phyloP scores from a whole-genome alignment of 2,888 invertebrate species.

The Corythucha ciliata region DNA sequence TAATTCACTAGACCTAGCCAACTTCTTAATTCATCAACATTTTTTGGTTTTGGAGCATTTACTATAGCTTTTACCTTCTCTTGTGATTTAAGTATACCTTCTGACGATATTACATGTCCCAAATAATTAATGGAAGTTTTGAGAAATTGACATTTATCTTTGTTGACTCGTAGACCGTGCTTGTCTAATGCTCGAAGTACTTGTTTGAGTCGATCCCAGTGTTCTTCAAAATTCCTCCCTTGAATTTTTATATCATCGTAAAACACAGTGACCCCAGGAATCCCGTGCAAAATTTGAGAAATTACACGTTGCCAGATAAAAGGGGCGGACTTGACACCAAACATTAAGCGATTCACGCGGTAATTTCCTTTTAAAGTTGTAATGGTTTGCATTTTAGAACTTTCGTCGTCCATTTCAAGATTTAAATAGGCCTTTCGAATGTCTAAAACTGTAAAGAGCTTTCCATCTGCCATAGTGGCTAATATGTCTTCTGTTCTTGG shows the following conservation, averaged over 20 bases:
- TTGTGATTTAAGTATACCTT: background rate
- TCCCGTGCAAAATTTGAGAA: background rate
- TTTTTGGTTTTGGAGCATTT: background rate
- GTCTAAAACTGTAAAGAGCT: slow-evolving; percentile 17
- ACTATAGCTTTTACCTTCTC: background rate
- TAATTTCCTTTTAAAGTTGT: slow-evolving; percentile 4
- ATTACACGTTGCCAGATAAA: background rate
- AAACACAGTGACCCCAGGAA: background rate
- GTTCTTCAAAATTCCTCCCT: background rate
- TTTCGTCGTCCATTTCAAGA: slow-evolving; percentile 2
- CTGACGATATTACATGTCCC: background rate
- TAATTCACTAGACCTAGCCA: slow-evolving; percentile 1
- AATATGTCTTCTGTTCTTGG: slow-evolving; percentile 15
- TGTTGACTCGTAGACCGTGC: background rate
- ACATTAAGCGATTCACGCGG: slow-evolving; percentile 9
- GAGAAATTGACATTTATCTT: background rate
- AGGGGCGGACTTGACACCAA: background rate
- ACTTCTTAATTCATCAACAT: background rate
- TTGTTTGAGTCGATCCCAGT: background rate
- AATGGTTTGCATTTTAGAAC: background rate
- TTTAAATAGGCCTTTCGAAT: slow-evolving; percentile 20
- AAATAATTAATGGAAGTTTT: background rate
- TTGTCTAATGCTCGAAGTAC: no score
- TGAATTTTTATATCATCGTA: background rate
- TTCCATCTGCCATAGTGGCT: slow-evolving; percentile 12